A percentile compares a stretch with the other conserved stretches of the same genome.
phyloP scores from a whole-genome alignment of 2,888 invertebrate genomes.

The Zaprionus lineosus region DNA sequence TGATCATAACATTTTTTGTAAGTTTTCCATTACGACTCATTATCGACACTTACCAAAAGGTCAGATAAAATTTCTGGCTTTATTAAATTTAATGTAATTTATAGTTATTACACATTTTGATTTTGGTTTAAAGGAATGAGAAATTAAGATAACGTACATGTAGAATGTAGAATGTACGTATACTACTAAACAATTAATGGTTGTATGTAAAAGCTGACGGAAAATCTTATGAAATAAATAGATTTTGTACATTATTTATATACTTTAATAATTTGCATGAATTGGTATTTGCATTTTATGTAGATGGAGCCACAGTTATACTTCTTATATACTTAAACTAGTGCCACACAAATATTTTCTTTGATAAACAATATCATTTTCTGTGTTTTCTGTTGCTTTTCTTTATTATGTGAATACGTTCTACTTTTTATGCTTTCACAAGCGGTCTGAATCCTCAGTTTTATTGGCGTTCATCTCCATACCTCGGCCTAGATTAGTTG shows the following conservation, averaged over 20 bases:
- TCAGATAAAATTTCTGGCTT: slow-evolving; percentile 15
- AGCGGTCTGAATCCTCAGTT: slow-evolving; percentile 49
- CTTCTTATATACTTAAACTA: slow-evolving; percentile 35
- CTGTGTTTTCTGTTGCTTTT: slow-evolving; percentile 10
- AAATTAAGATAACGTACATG: slow-evolving; percentile 23
- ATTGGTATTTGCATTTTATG: slow-evolving; percentile 42
- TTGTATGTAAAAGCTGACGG: slow-evolving; percentile 6
- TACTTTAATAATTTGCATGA: slow-evolving; percentile 55
- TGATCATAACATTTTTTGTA: too few relatives aligned
- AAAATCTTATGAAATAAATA: slow-evolving; percentile 44
- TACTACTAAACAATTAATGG: slow-evolving; percentile 5
- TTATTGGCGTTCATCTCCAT: slow-evolving; percentile 21
- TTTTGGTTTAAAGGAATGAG: slow-evolving; percentile 37
- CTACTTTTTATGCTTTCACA: slow-evolving; percentile 55
- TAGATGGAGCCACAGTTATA: slow-evolving; percentile 37
- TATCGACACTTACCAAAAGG: slow-evolving; percentile 15
- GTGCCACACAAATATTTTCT: slow-evolving; percentile 47
- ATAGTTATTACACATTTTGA: slow-evolving; percentile 43
- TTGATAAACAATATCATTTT: slow-evolving; percentile 52
- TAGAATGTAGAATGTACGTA: slow-evolving; percentile 8
- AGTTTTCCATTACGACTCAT: too few relatives aligned
- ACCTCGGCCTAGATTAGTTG: slow-evolving; percentile 25
- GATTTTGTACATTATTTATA: slow-evolving; percentile 57
- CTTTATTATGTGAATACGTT: slow-evolving; percentile 46
- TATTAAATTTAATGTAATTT: slow-evolving; percentile 39